A percentile compares a stretch with the other conserved stretches of the same genome.
phyloP scores from a whole-genome alignment of 2,888 invertebrate species.

The Pristionchus exspectatus region DNA sequence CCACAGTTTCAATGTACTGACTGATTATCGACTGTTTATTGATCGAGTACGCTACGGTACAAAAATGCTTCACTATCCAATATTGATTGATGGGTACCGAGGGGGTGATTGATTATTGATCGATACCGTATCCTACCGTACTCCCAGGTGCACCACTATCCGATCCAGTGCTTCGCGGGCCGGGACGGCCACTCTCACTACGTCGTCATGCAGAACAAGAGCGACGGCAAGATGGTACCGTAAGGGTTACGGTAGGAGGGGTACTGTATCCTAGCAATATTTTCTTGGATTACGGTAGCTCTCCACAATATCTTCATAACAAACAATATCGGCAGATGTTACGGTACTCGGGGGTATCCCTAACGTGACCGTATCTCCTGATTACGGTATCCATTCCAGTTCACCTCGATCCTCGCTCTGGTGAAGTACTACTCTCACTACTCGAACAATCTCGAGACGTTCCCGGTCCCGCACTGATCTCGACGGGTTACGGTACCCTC shows the following conservation, averaged over 20 bases:
- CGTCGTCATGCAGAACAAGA: slow-evolving; percentile 41
- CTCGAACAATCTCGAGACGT: not conserved
- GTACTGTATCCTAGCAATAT: not conserved
- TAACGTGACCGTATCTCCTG: not conserved
- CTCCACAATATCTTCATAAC: too few relatives aligned
- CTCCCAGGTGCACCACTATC: not conserved
- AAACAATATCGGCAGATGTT: too few relatives aligned
- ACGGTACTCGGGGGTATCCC: not conserved
- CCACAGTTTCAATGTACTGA: too few relatives aligned
- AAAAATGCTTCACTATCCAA: too few relatives aligned
- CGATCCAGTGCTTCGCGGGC: slow-evolving; percentile 22
- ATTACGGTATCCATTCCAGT: slow-evolving; percentile 14
- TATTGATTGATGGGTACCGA: too few relatives aligned
- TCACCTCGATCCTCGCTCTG: not conserved
- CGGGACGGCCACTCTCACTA: not conserved
- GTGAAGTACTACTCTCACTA: slow-evolving; percentile 9
- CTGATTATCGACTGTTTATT: too few relatives aligned
- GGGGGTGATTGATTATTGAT: not conserved
- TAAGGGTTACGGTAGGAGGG: not conserved
- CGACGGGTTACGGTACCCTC: not conserved
- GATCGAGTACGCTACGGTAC: too few relatives aligned
- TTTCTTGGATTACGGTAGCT: not conserved
- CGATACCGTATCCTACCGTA: not conserved
- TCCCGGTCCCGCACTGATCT: not conserved
- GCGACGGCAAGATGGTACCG: slow-evolving; percentile 33